Evolutionary conservation across 1,140 invertebrate species (phyloP).

Genomic region (Bombyx mori): ASM3026992v2 NC_085124.1:6645001-6645500

Average conservation of each 20-base stretch:
- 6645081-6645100: too few species aligned
- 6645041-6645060: not conserved
- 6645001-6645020: slow-evolving; percentile 24
- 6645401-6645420: slow-evolving; percentile 28
- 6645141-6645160: too few species aligned
- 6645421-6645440: slow-evolving; percentile 40
- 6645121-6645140: not conserved
- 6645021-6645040: slow-evolving; percentile 2
- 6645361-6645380: slow-evolving; percentile 24
- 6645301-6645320: slow-evolving; percentile 16
- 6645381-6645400: slow-evolving; percentile 51
- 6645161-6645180: too few species aligned
- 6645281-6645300: slow-evolving; percentile 22
- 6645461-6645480: slow-evolving; percentile 19
- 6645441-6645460: slow-evolving; percentile 18
- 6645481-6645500: slow-evolving; percentile 1
- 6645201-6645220: not conserved
- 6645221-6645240: slow-evolving; percentile 17
- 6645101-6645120: too few species aligned
- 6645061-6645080: too few species aligned
- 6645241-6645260: slow-evolving; percentile 48
- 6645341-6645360: slow-evolving; percentile 35
- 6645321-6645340: slow-evolving; percentile 27
- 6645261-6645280: slow-evolving; percentile 34
- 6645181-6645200: not conserved